A percentile compares a stretch with the other conserved stretches of the same genome.
phyloP scores from a whole-genome alignment of 92 coral and sea anemone genomes.

The Pocillopora meandrina region DNA sequence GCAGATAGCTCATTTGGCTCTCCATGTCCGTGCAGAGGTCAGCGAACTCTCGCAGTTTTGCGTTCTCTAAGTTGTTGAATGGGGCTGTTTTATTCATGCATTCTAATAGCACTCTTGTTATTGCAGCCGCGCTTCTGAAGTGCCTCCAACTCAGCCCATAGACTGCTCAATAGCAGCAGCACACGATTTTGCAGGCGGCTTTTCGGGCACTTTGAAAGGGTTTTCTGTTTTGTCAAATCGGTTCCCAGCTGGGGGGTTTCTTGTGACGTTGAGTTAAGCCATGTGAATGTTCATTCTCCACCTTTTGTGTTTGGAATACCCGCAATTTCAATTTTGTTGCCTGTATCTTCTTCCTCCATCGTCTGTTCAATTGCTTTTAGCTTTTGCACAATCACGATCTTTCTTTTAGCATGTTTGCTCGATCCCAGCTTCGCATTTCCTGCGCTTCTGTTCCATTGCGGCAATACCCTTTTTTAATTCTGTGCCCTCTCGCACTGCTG shows the following conservation, averaged over 20 bases:
- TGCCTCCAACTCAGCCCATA: slow-evolving; percentile 19
- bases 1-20: slow-evolving; percentile 39
- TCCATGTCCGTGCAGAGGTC: slow-evolving; percentile 60
- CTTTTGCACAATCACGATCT: slow-evolving; percentile 57
- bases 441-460: slow-evolving; percentile 56
- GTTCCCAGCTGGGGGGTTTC: slow-evolving; percentile 1
- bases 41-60: slow-evolving; percentile 47
- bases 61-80: slow-evolving; percentile 37
- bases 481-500: slow-evolving; percentile 62
- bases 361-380: slow-evolving; percentile 5
- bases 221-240: background rate
- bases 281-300: background rate
- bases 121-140: slow-evolving; percentile 67
- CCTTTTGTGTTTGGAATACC: slow-evolving; percentile 10
- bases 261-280: slow-evolving; percentile 16
- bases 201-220: background rate
- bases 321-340: slow-evolving; percentile 4
- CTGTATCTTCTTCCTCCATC: slow-evolving; percentile 28
- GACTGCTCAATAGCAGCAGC: slow-evolving; percentile 1
- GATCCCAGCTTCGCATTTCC: slow-evolving; percentile 52
- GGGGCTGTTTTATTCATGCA: slow-evolving; percentile 47
- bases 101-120: slow-evolving; percentile 61
- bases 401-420: slow-evolving; percentile 43
- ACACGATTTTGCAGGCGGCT: slow-evolving; percentile 3
- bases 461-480: slow-evolving; percentile 50